Evolutionary conservation across 2,113 vertebrate species (phyloP).

Genomic region (Myotis brandtii): DNA sequence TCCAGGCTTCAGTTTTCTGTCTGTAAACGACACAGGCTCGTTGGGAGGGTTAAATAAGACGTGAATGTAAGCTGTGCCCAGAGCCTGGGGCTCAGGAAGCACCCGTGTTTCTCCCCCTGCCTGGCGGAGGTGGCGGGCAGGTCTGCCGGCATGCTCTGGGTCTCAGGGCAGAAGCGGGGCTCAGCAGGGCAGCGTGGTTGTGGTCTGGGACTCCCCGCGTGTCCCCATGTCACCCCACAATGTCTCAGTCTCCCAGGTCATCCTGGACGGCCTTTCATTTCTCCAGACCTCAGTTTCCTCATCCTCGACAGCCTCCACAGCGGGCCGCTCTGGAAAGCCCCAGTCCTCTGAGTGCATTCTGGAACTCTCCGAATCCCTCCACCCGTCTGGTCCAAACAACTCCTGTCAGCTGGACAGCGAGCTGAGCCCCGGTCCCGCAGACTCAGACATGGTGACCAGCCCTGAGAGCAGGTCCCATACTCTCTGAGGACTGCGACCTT

Average conservation of each 20-base stretch:
- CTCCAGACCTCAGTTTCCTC: background rate
- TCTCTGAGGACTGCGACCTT: background rate
- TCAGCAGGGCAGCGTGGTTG: background rate
- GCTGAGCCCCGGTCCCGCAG: background rate
- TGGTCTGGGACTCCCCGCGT: background rate
- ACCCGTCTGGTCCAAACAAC: background rate
- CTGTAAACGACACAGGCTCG: background rate
- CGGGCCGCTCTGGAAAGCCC: background rate
- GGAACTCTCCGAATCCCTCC: background rate
- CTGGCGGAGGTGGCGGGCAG: background rate
- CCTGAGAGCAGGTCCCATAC: background rate
- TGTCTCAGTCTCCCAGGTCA: background rate
- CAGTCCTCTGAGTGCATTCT: background rate
- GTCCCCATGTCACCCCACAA: no score
- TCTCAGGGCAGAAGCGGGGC: background rate
- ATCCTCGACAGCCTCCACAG: background rate
- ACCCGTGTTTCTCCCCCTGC: background rate
- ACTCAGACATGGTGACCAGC: no score
- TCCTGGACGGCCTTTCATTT: background rate
- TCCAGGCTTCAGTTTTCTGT: background rate
- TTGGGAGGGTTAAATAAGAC: background rate
- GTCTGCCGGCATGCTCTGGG: rapidly evolving
- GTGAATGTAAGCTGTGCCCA: background rate
- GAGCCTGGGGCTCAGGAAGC: background rate
- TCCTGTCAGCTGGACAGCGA: background rate